Conservation (phyloP, 2,888 invertebrate species). For the Leptothorax acervorum region DNA sequence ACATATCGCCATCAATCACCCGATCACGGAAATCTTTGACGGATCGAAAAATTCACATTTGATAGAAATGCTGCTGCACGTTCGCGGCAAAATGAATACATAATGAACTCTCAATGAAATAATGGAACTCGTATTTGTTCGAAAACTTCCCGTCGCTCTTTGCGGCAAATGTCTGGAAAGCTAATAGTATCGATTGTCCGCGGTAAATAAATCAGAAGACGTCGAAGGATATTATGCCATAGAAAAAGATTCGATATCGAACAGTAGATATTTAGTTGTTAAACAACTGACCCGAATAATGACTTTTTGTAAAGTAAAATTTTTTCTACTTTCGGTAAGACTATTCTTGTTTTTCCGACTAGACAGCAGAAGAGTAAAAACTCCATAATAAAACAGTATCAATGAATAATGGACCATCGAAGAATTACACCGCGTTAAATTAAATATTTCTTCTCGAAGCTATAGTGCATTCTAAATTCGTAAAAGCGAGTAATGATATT, state of each 20-base stretch:
- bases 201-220: constrained; percentile 38
- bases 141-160: constrained; percentile 14
- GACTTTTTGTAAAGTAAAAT: background rate
- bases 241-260: background rate
- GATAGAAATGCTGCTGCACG: constrained; percentile 12
- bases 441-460: background rate
- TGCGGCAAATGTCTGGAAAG: constrained; percentile 6
- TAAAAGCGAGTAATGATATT: background rate
- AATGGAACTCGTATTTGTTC: constrained; percentile 40
- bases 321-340: background rate
- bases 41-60: constrained; percentile 34
- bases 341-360: background rate
- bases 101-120: constrained; percentile 38
- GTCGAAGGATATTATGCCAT: constrained; percentile 27
- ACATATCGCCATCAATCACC: background rate
- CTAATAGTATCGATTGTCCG: constrained; percentile 35
- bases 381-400: background rate
- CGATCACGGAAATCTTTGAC: constrained; percentile 6
- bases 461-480: background rate
- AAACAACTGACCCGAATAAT: background rate
- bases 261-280: background rate
- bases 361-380: background rate
- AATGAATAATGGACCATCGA: background rate
- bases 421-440: background rate
- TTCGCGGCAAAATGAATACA: constrained; percentile 28